These are phyloP conservation scores for Poecilobothrus nobilitatus DNA, from an alignment of 2,888 invertebrate genomes.

Conservation along the genomic window DNA sequence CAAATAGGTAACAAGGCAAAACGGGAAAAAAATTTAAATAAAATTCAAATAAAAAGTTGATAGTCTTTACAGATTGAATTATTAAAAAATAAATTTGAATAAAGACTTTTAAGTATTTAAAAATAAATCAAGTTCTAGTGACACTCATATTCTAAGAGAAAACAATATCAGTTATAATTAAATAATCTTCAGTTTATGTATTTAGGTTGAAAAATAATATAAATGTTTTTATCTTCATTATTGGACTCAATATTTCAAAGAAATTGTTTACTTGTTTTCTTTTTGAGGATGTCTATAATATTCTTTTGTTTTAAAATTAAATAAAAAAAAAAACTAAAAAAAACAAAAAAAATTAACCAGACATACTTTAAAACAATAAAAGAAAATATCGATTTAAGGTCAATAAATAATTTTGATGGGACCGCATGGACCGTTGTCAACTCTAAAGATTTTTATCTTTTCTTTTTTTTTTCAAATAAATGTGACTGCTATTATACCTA, in stretches of 20 bases:
- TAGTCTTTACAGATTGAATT: no score
- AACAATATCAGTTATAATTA: no score
- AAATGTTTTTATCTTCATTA: no score
- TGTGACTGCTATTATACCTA: neutral
- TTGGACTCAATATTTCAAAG: neutral
- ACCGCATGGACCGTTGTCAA: slow-evolving; percentile 25
- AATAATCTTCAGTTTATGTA: no score
- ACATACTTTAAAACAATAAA: neutral
- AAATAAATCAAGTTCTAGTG: no score
- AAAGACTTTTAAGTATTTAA: no score
- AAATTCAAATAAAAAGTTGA: no score
- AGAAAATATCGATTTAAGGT: slow-evolving; percentile 25
- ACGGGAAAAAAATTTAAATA: no score
- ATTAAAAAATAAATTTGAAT: no score
- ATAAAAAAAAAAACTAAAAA: neutral
- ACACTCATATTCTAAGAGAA: no score
- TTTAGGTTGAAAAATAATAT: no score
- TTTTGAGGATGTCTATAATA: neutral
- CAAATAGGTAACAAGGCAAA: no score
- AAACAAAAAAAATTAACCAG: slow-evolving; percentile 1
- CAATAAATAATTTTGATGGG: slow-evolving; percentile 30
- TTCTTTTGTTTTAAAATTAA: slow-evolving; percentile 3
- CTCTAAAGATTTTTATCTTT: slow-evolving; percentile 8
- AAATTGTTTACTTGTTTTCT: neutral
- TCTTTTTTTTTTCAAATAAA: neutral